Evolutionary conservation across 2,113 vertebrate species (phyloP).

Genomic region (Cervus canadensis): DNA sequence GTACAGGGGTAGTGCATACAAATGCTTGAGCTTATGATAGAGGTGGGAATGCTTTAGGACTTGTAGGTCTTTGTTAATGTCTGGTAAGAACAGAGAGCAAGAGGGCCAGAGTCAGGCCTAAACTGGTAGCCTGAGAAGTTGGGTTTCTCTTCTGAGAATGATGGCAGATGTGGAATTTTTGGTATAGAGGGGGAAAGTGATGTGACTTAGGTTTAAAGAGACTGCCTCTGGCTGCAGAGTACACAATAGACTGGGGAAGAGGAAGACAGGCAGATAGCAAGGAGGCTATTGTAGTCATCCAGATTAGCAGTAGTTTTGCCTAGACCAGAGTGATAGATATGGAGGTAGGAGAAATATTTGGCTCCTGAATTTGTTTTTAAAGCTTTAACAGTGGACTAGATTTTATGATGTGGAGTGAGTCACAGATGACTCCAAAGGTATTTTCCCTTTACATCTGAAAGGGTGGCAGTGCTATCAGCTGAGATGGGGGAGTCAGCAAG

Average conservation of each 20-base stretch:
- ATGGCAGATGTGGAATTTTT: background rate
- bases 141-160: background rate
- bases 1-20: background rate
- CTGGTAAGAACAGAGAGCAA: background rate
- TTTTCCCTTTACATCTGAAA: background rate
- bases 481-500: background rate
- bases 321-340: background rate
- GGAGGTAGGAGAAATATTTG: background rate
- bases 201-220: background rate
- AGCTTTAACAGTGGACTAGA: background rate
- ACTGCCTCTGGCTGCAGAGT: background rate
- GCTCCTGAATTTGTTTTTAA: background rate
- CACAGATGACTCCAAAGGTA: background rate
- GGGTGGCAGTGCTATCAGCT: background rate
- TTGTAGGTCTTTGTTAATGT: background rate
- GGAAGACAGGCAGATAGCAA: background rate
- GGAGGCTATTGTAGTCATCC: background rate
- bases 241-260: background rate
- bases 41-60: background rate
- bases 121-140: background rate
- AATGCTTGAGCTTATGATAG: background rate
- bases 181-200: background rate
- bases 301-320: background rate
- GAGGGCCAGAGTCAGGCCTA: background rate
- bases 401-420: background rate